Evolutionary conservation across 2,113 vertebrate genomes (phyloP), one percentile per base, ranked within the genome.

Genomic region (Ptyas mucosa): DNA sequence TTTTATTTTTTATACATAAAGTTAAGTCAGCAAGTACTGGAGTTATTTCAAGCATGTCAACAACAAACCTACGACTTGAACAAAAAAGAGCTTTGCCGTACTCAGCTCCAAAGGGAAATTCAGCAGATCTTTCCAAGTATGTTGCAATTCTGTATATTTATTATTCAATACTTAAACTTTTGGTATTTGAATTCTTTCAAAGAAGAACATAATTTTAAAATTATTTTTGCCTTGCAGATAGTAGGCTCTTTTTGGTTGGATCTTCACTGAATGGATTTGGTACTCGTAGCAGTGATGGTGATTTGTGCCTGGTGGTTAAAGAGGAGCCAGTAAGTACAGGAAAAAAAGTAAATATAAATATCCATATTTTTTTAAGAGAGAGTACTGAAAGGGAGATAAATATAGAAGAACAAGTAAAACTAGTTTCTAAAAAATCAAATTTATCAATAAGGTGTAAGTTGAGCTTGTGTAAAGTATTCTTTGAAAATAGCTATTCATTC

Each of bases 181-280:
- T 0, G 0, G 0, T 3, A 88, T 87, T 20, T 87, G 81, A 3
- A 1, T 94, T 94, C 18, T 8, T 7, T 52, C 43, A 81, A 89
- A 10, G 0, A 58, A 15, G 4, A 1, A 10, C 8, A 21, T 43
- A 90, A 94, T 94, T 52, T 91, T 94, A 54, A 91, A 93, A 26
- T 46, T 24, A 34, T 89, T 95, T 29, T 94, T 75, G 53, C 94
- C 0, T 96, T 97, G 18, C 95, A 99, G 98, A 95, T 89, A 98
- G 98, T 81, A 98, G 97, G 89, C 98, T 99, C 8, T 99, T 98
- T 96, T 95, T 99, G 97, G 99, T 99, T 94, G 99, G 99, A 1
- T 99, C 99, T 0, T 98, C 99, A 26, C 97, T 99, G 95, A 99
- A 98, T 95, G 99, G 99, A 39, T 98, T 99, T 97, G 99, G 98